Conservation (phyloP, 2,888 invertebrate species). For the Noctua comes region DNA sequence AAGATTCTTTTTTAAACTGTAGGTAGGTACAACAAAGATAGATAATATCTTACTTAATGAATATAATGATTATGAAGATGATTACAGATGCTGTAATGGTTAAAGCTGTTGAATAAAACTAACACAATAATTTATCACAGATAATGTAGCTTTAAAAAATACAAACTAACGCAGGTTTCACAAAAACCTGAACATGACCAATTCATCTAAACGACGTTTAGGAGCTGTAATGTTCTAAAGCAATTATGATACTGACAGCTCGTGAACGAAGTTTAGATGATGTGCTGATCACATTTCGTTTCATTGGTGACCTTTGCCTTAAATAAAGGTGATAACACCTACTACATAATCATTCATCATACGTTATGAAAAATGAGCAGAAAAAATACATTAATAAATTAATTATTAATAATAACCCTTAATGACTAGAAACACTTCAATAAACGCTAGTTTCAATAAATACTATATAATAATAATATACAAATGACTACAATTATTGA, state of each 20-base stretch:
- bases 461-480: conserved; percentile 13
- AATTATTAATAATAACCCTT: neutral
- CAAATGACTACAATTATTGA: neutral
- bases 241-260: neutral
- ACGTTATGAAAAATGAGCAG: neutral
- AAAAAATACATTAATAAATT: neutral
- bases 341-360: neutral
- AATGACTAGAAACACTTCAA: conserved; percentile 25
- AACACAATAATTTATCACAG: conserved; percentile 13
- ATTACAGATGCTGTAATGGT: neutral
- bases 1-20: neutral
- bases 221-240: neutral
- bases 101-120: neutral
- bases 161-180: neutral
- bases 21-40: neutral
- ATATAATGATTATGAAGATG: neutral
- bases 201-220: neutral
- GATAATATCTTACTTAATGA: neutral
- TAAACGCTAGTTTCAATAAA: conserved; percentile 21
- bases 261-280: neutral
- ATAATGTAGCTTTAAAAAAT: neutral
- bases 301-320: neutral
- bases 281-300: neutral
- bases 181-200: neutral
- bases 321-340: neutral